Evolutionary conservation across 2,888 invertebrate genomes (phyloP).

Genomic region (Caenorhabditis plicata): DNA sequence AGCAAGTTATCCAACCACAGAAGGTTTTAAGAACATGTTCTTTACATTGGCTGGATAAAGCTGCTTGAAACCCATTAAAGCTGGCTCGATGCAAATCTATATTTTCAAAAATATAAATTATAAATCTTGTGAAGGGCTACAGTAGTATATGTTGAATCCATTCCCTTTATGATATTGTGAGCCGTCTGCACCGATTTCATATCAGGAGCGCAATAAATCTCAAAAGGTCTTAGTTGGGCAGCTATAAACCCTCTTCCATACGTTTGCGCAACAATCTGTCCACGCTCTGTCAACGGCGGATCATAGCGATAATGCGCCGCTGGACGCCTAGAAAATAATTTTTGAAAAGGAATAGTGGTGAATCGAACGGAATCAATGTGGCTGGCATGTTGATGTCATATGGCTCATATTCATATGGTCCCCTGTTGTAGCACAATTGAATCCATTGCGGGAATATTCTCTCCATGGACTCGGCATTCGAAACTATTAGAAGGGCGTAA

Average conservation of each 20-base stretch:
- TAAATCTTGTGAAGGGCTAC: background rate
- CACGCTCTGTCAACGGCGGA: slow-evolving; percentile 29
- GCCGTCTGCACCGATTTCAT: slow-evolving; percentile 33
- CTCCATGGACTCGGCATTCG: slow-evolving; percentile 25
- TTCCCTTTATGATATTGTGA: slow-evolving; percentile 14
- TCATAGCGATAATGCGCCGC: slow-evolving; percentile 20
- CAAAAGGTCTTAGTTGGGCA: slow-evolving; percentile 9
- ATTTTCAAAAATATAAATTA: background rate
- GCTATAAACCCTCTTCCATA: slow-evolving; percentile 19
- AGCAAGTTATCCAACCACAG: slow-evolving; percentile 5
- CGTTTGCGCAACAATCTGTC: slow-evolving; percentile 29
- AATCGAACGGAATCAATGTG: background rate
- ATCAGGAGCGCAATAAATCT: slow-evolving; percentile 26
- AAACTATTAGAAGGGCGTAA: slow-evolving; percentile 29
- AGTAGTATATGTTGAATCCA: slow-evolving; percentile 22
- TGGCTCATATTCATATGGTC: slow-evolving; percentile 19
- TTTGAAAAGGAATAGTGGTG: background rate
- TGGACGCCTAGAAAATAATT: slow-evolving; percentile 3
- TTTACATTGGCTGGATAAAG: slow-evolving; percentile 16
- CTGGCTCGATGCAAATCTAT: slow-evolving; percentile 29
- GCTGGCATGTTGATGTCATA: slow-evolving; percentile 38
- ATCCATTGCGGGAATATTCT: slow-evolving; percentile 30
- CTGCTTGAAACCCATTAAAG: slow-evolving; percentile 18
- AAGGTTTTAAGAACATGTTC: slow-evolving; percentile 17
- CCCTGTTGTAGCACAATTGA: slow-evolving; percentile 19